Percentiles rank a stretch among this genome's conserved stretches.
These are phyloP conservation scores for Megastigmus dorsalis DNA, from an alignment of 2,888 invertebrate genomes.

Conservation along the genomic window DNA sequence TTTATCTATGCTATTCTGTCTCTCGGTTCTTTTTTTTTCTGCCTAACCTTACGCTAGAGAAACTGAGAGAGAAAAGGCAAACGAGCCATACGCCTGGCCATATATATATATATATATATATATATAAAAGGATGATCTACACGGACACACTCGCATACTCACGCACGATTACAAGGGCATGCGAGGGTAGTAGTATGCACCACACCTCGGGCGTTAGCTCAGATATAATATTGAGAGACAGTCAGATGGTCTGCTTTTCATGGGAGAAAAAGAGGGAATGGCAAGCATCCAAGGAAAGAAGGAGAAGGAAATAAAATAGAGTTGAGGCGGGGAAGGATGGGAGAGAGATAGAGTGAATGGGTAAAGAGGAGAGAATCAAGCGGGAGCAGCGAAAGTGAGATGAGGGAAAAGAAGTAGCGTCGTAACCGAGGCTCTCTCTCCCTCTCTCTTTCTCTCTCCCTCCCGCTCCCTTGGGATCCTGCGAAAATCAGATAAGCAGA, in stretches of 20 bases:
- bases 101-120: background rate
- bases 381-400: no score
- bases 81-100: background rate
- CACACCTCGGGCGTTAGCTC: background rate
- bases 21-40: background rate
- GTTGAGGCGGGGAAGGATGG: background rate
- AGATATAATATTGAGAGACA: background rate
- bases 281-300: background rate
- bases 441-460: no score
- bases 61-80: background rate
- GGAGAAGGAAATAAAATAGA: background rate
- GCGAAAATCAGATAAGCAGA: slow-evolving; percentile 56
- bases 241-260: background rate
- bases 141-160: background rate
- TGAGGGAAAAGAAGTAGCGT: slow-evolving; percentile 20
- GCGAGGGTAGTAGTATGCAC: background rate
- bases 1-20: no score
- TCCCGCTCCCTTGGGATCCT: slow-evolving; percentile 23
- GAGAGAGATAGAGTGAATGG: background rate
- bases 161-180: background rate
- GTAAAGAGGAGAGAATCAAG: background rate
- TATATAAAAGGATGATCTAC: no score
- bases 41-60: no score
- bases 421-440: slow-evolving; percentile 28
- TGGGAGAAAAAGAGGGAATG: background rate